These are phyloP conservation scores for Condylostylus longicornis DNA, from an alignment of 1,140 invertebrate genomes.

Conservation along the genomic window DNA sequence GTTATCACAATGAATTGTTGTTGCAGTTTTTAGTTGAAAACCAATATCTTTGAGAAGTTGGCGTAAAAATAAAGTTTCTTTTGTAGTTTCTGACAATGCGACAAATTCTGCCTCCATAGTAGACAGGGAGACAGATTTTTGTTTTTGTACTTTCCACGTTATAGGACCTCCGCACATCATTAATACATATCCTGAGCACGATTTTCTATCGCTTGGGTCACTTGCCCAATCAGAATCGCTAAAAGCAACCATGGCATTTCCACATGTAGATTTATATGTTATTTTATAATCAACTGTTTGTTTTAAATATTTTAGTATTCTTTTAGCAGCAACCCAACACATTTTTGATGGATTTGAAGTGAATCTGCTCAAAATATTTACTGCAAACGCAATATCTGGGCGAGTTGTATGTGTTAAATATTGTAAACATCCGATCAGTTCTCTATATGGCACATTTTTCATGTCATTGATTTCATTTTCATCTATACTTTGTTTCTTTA, in stretches of 20 bases:
- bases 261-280: constrained; percentile 7
- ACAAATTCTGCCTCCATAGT: constrained; percentile 28
- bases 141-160: constrained; percentile 20
- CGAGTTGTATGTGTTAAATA: constrained; percentile 25
- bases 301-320: constrained; percentile 22
- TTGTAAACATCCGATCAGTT: constrained; percentile 27
- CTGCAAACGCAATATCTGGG: constrained; percentile 28
- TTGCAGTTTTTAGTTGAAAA: no score
- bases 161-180: constrained; percentile 16
- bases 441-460: constrained; percentile 14
- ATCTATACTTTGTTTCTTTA: no score
- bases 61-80: no score
- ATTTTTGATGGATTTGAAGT: constrained; percentile 10
- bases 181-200: constrained; percentile 28
- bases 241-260: constrained; percentile 20
- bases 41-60: no score
- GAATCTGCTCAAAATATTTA: constrained; percentile 23
- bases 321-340: constrained; percentile 22
- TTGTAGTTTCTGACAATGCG: constrained; percentile 12
- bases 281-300: constrained; percentile 17
- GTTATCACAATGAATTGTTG: no score
- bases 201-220: constrained; percentile 23
- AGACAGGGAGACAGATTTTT: constrained; percentile 23
- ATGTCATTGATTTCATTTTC: constrained; percentile 6
- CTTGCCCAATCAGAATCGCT: constrained; percentile 32